These are phyloP conservation scores for Poecile montanus DNA, from an alignment of 2,797 vertebrate species.

Conservation along the genomic window DNA sequence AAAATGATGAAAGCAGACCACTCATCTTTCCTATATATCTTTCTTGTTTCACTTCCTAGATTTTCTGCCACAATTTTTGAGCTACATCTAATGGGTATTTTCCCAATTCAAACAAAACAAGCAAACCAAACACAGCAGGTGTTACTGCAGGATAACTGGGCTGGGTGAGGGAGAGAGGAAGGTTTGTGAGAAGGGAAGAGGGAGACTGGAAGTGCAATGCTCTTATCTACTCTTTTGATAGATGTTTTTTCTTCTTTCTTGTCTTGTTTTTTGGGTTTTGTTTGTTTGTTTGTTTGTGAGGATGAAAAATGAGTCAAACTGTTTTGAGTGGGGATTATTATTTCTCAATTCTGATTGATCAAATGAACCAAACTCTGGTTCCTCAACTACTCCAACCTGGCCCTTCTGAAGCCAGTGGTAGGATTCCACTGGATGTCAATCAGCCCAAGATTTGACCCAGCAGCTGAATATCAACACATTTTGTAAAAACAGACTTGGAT, in stretches of 20 bases:
- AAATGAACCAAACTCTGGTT: not conserved
- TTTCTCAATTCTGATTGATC: not conserved
- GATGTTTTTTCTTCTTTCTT: not conserved
- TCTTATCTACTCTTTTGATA: not conserved
- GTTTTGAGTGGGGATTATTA: not conserved
- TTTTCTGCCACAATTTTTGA: not conserved
- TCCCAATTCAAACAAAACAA: slow-evolving; percentile 22
- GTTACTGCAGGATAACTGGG: not conserved
- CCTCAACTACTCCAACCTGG: not conserved
- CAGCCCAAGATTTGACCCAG: not conserved
- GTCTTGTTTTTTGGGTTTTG: not conserved
- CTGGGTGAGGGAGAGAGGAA: not conserved
- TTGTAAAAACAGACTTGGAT: not conserved
- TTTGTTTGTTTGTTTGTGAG: not conserved
- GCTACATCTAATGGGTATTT: not conserved
- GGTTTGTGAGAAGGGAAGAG: not conserved
- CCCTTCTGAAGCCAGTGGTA: not conserved
- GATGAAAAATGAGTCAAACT: not conserved
- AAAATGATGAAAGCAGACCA: not conserved
- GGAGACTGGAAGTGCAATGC: not conserved
- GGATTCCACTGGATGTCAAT: not conserved
- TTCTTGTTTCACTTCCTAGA: not conserved
- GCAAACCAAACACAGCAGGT: not conserved
- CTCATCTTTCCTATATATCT: not conserved
- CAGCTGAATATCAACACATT: not conserved